A percentile compares a stretch with the other conserved stretches of the same genome.
Conservation (phyloP, 2,797 vertebrate species). For the Parotocinclus haroldoi region DNA sequence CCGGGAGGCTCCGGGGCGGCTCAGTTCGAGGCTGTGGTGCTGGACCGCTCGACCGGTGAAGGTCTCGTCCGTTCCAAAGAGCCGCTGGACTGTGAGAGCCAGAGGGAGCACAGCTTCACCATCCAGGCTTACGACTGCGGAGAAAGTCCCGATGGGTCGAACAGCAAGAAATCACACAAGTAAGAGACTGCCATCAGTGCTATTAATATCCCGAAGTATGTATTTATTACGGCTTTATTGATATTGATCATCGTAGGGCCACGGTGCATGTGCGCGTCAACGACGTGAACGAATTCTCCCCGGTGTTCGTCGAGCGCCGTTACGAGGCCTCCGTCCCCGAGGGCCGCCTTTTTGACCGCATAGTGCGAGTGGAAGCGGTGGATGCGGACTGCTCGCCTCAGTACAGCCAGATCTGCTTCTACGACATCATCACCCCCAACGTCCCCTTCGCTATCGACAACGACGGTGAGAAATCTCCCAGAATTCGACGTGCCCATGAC, state of each 20-base stretch:
- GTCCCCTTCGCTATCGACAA: constrained; percentile 97
- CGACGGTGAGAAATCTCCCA: constrained; percentile 75
- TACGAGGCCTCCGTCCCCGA: constrained; percentile 91
- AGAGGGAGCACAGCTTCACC: constrained; percentile 96
- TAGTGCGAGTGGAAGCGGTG: constrained; percentile 91
- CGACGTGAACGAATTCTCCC: constrained; percentile 96
- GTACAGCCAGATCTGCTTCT: constrained; percentile 99
- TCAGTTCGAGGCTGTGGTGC: constrained; percentile 94
- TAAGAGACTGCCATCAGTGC: constrained; percentile 53
- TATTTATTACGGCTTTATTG: not conserved
- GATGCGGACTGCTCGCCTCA: constrained; percentile 97
- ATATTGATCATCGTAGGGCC: constrained; percentile 78
- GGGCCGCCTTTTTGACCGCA: constrained; percentile 89
- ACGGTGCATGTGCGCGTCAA: constrained; percentile 95
- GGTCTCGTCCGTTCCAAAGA: constrained; percentile 94
- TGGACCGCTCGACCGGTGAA: constrained; percentile 95
- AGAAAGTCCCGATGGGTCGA: constrained; percentile 89
- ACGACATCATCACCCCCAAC: constrained; percentile 96
- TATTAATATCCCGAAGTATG: not conserved
- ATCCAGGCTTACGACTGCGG: constrained; percentile 98
- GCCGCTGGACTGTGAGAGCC: constrained; percentile 93
- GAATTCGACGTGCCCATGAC: no score
- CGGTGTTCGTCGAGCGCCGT: constrained; percentile 90
- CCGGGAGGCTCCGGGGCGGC: constrained; percentile 75
- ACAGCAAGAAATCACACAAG: constrained; percentile 99